These are phyloP conservation scores for Anagrus nilaparvatae DNA, from an alignment of 1,140 invertebrate genomes.

Conservation along the genomic window DNA sequence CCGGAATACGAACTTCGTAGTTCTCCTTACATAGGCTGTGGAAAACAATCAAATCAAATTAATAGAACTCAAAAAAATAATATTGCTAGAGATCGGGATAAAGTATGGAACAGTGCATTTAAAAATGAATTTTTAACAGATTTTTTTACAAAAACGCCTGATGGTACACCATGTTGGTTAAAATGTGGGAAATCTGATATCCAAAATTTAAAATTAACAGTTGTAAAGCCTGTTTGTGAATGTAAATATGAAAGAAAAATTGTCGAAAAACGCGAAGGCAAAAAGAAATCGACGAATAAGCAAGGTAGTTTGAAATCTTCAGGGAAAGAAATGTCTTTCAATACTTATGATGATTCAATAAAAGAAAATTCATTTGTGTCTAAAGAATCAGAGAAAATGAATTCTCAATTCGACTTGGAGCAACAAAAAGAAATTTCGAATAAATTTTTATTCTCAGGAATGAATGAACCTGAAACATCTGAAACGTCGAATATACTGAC, in stretches of 20 bases:
- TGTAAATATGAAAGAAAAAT: conserved; percentile 31
- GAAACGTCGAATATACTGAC: no score
- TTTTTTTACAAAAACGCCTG: conserved; percentile 17
- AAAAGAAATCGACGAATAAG: conserved; percentile 17
- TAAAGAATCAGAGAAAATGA: no score
- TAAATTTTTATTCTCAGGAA: no score
- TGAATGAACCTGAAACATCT: no score
- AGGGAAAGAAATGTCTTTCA: conserved; percentile 18
- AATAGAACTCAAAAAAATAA: conserved; percentile 11
- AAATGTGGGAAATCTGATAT: conserved; percentile 18
- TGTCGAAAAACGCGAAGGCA: conserved; percentile 23
- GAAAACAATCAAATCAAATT: no score
- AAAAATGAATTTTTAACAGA: conserved; percentile 21
- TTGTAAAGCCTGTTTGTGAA: conserved; percentile 30
- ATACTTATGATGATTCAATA: no score
- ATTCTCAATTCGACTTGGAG: no score
- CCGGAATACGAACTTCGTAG: conserved; percentile 30
- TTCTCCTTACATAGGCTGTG: no score
- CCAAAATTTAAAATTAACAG: conserved; percentile 13
- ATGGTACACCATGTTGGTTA: conserved; percentile 19
- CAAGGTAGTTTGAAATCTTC: conserved; percentile 17
- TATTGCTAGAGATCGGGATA: conserved; percentile 4
- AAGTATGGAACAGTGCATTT: conserved; percentile 18
- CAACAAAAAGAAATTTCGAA: no score
- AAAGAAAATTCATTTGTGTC: no score